These are phyloP conservation scores for Maniola hyperantus DNA, from an alignment of 2,888 invertebrate species.

Conservation along the genomic window DNA sequence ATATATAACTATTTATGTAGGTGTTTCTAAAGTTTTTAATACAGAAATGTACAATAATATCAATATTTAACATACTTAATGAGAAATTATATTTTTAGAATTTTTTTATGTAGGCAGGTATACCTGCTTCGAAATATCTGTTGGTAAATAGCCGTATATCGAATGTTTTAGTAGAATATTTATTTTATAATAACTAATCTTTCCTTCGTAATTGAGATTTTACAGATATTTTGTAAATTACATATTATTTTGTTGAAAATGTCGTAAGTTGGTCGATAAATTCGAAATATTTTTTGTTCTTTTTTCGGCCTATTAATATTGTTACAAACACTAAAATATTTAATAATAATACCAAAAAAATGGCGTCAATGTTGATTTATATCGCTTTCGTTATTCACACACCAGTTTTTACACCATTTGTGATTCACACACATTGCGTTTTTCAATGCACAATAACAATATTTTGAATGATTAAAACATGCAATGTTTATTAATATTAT, in stretches of 20 bases:
- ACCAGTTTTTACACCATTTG: conserved; percentile 11
- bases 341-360: conserved; percentile 4
- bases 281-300: conserved; percentile 8
- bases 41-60: no score
- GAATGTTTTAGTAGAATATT: no score
- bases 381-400: conserved; percentile 23
- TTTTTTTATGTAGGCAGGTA: background rate
- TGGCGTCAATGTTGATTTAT: conserved; percentile 24
- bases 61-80: no score
- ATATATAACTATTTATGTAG: no score
- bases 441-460: conserved; percentile 18
- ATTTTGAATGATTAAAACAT: background rate
- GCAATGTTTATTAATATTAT: background rate
- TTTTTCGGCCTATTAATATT: conserved; percentile 14
- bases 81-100: no score
- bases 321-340: conserved; percentile 20
- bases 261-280: conserved; percentile 4
- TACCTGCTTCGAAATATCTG: no score
- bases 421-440: conserved; percentile 17
- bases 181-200: background rate
- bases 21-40: background rate
- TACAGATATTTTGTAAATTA: conserved; percentile 2
- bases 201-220: conserved; percentile 4
- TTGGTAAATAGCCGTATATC: no score
- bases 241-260: background rate